phyloP scores from a whole-genome alignment of 2,113 vertebrate species.

The Patagioenas fasciata region DNA sequence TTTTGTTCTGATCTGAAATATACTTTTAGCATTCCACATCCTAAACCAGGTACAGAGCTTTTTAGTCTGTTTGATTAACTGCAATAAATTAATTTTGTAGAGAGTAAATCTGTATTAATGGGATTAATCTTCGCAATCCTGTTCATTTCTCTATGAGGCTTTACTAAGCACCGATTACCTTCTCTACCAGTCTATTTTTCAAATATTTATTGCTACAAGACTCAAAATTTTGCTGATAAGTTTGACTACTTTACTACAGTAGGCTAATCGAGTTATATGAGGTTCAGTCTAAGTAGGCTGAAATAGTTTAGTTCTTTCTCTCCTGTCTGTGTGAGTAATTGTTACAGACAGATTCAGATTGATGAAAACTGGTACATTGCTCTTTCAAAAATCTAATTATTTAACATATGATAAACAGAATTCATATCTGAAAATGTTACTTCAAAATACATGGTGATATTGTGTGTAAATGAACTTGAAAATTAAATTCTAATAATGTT shows the following conservation, averaged over 20 bases:
- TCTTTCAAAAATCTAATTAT: not conserved
- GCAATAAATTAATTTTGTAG: not conserved
- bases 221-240: not conserved
- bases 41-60: not conserved
- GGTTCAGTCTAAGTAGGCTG: not conserved
- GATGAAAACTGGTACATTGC: not conserved
- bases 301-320: not conserved
- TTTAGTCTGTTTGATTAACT: not conserved
- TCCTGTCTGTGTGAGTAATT: not conserved
- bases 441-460: not conserved
- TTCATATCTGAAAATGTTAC: not conserved
- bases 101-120: not conserved
- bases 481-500: not conserved
- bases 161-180: not conserved
- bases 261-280: not conserved
- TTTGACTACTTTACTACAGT: not conserved
- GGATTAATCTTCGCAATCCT: not conserved
- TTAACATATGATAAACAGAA: not conserved
- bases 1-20: not conserved
- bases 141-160: not conserved
- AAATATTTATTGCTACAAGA: not conserved
- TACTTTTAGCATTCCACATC: not conserved
- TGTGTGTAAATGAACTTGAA: not conserved
- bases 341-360: not conserved
- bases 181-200: not conserved